phyloP scores from a whole-genome alignment of 2,113 vertebrate genomes.

The Tenebrosternarchus preto region DNA sequence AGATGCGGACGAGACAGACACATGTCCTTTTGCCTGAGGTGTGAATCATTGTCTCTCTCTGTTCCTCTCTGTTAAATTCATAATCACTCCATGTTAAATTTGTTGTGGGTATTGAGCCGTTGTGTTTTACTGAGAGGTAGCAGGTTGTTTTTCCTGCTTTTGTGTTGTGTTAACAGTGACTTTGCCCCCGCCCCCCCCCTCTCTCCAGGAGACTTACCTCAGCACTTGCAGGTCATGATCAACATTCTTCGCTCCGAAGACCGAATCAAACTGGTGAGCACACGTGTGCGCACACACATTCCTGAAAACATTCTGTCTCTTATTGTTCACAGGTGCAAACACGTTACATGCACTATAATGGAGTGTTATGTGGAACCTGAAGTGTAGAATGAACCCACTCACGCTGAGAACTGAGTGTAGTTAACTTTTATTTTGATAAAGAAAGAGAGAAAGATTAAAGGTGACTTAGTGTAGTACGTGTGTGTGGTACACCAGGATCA shows the following conservation, averaged over 20 bases:
- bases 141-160: not conserved
- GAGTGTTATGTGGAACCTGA: not conserved
- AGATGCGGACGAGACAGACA: no score
- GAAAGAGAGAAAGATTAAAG: no score
- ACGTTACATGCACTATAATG: constrained; percentile 33
- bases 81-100: constrained; percentile 3
- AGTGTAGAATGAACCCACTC: not conserved
- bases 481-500: no score
- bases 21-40: no score
- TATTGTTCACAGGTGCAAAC: constrained; percentile 55
- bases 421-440: no score
- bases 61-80: constrained; percentile 1
- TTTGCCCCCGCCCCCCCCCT: constrained; percentile 42
- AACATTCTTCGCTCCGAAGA: constrained; percentile 94
- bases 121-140: not conserved
- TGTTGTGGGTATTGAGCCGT: constrained; percentile 11
- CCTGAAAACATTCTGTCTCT: not conserved
- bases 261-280: constrained; percentile 91
- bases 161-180: constrained; percentile 24
- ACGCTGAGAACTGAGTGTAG: no score
- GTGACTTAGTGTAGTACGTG: no score
- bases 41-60: no score
- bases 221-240: constrained; percentile 97
- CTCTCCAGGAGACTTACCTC: constrained; percentile 87
- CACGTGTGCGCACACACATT: not conserved